Evolutionary conservation across 2,888 invertebrate species (phyloP).

Genomic region (Tachina fera): DNA sequence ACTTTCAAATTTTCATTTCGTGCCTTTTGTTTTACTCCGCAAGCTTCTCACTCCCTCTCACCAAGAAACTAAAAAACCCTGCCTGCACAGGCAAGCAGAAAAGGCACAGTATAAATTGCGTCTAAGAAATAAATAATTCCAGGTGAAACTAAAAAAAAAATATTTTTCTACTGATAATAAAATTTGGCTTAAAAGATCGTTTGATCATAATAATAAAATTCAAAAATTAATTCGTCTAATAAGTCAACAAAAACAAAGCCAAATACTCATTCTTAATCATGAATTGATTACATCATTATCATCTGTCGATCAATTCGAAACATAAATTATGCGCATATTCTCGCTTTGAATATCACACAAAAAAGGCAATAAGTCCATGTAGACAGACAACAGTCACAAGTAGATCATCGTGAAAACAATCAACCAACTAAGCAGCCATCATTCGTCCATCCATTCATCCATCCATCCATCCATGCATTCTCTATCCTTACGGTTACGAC

Average conservation of each 20-base stretch:
- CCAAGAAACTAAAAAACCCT: too few species aligned
- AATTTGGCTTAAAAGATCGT: too few species aligned
- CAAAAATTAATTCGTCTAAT: slow-evolving; percentile 13
- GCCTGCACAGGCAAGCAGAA: too few species aligned
- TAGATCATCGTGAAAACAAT: slow-evolving; percentile 40
- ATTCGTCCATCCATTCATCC: slow-evolving; percentile 23
- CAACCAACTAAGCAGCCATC: slow-evolving; percentile 28
- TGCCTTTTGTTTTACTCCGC: too few species aligned
- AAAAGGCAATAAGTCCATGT: slow-evolving; percentile 54
- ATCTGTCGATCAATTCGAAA: slow-evolving; percentile 68
- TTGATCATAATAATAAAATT: slow-evolving; percentile 14
- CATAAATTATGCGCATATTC: slow-evolving; percentile 70
- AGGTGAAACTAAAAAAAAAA: too few species aligned
- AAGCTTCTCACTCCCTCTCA: too few species aligned
- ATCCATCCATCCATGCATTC: slow-evolving; percentile 25
- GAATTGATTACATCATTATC: slow-evolving; percentile 68
- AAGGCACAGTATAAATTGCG: too few species aligned
- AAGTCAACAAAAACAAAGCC: slow-evolving; percentile 10
- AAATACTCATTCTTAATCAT: slow-evolving; percentile 39
- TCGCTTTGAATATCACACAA: slow-evolving; percentile 68
- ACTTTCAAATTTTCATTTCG: too few species aligned
- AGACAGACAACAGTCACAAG: slow-evolving; percentile 54
- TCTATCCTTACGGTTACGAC: slow-evolving; percentile 23
- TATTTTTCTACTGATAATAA: too few species aligned
- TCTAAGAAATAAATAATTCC: too few species aligned